These are phyloP conservation scores for Mesorhabditis spiculigera DNA, from an alignment of 2,888 invertebrate species.

Conservation along the genomic window DNA sequence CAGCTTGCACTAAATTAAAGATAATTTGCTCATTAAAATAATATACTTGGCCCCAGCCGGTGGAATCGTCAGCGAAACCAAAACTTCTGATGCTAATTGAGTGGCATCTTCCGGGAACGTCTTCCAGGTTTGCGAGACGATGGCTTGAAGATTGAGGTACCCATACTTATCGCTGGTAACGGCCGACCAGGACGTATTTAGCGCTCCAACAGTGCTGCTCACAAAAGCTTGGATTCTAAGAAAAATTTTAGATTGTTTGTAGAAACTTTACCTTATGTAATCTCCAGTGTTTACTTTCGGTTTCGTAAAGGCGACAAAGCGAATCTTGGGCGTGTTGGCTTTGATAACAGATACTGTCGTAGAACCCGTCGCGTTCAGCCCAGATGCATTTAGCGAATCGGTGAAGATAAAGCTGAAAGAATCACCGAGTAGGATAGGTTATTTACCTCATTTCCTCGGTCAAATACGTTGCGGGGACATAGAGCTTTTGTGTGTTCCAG, in stretches of 20 bases:
- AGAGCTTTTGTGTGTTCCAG: not conserved
- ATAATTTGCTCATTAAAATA: no score
- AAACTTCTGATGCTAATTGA: not conserved
- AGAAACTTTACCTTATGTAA: not conserved
- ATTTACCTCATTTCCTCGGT: not conserved
- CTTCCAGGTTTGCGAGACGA: not conserved
- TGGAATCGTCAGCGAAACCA: not conserved
- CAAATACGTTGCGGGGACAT: not conserved
- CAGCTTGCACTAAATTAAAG: conserved; percentile 8
- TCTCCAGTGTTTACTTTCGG: not conserved
- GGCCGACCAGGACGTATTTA: not conserved
- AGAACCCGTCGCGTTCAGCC: not conserved
- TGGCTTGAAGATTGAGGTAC: not conserved
- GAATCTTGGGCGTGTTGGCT: not conserved
- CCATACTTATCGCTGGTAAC: not conserved
- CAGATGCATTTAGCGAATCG: not conserved
- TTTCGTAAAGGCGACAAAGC: not conserved
- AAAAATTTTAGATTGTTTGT: not conserved
- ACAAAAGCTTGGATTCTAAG: conserved; percentile 1
- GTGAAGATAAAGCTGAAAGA: conserved; percentile 1
- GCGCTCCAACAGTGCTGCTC: not conserved
- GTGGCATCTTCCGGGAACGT: not conserved
- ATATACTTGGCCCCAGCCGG: not conserved
- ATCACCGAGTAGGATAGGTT: not conserved
- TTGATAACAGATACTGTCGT: not conserved